Base-by-base conservation (phyloP, 2,888 invertebrate genomes). In the Druceiella hillmani region DNA sequence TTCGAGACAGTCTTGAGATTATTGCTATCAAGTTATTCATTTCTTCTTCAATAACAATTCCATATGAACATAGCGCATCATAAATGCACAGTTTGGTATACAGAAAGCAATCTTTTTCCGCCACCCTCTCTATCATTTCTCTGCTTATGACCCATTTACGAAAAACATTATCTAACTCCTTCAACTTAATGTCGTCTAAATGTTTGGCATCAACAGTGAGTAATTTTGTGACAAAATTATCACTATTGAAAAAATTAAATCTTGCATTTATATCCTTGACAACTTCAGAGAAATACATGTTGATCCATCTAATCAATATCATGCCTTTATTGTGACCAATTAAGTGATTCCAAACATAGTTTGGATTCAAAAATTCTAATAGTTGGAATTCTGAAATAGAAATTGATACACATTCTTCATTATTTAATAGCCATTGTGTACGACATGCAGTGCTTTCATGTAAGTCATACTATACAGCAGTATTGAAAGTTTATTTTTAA, bases 41-140 rank as follows among this genome's bases (percentile, higher is more conserved):
- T 55, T 87, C 86, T 36, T 65, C 62, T 9, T 69, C 61, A 41
- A 74, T 71, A 36, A 85, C 79, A 49, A 82, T 68, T 1, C 85
- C 85, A 49, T 77, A 80, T 34, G 75, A 72, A 40, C 72, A 66
- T 3, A 83, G 56, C 37, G 77, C 74, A 52, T 80, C 78, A 44
- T 79, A 73, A 45, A 79, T 64, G 44, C 72, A 64, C 55, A 79
- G 64, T 55, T 72, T 70, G 2, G 75, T 67, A 38, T 73, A 66
- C 35, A 59, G 55, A 50, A 68, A 70, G 46, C 74, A 74, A 43
- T 64, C 58, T 38, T 68, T 66, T 12, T 58, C 56, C 3, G 65
- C 57, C 36, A 81, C 59, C 36, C 50, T 58, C 40, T 71, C 64
- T 33, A 82, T 64, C 80, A 82, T 80, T 41, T 75, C 64, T 30